Evolutionary conservation across 1,140 invertebrate species (phyloP).

Genomic region (Trachelipus rathkii): DNA sequence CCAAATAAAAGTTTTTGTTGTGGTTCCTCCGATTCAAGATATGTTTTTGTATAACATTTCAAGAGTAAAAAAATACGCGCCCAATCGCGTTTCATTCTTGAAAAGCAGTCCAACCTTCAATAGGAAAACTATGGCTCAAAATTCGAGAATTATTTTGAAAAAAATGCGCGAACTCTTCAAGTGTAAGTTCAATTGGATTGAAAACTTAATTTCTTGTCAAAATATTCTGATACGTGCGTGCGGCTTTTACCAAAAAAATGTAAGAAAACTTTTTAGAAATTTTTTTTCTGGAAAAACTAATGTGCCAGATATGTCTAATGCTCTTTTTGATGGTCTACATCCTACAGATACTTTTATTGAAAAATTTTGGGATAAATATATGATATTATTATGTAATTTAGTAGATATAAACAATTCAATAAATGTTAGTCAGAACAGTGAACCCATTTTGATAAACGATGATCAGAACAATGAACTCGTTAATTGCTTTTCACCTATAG

Average conservation of each 20-base stretch:
- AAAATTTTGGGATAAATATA: background rate
- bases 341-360: background rate
- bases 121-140: background rate
- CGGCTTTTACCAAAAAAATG: too few species aligned
- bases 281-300: background rate
- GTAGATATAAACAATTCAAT: too few species aligned
- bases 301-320: background rate
- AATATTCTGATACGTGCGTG: background rate
- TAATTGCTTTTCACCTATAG: too few species aligned
- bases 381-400: background rate
- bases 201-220: background rate
- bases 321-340: slow-evolving; percentile 14
- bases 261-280: too few species aligned
- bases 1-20: background rate
- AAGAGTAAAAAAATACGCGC: background rate
- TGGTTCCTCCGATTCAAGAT: background rate
- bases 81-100: background rate
- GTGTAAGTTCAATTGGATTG: background rate
- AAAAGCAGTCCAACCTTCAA: background rate
- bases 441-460: too few species aligned
- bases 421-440: too few species aligned
- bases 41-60: background rate
- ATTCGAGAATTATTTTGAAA: background rate
- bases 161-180: background rate
- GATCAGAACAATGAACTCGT: too few species aligned